Percentiles rank a stretch among this genome's conserved stretches.
Conservation (phyloP, 2,797 vertebrate species). For the Balearica regulorum region DNA sequence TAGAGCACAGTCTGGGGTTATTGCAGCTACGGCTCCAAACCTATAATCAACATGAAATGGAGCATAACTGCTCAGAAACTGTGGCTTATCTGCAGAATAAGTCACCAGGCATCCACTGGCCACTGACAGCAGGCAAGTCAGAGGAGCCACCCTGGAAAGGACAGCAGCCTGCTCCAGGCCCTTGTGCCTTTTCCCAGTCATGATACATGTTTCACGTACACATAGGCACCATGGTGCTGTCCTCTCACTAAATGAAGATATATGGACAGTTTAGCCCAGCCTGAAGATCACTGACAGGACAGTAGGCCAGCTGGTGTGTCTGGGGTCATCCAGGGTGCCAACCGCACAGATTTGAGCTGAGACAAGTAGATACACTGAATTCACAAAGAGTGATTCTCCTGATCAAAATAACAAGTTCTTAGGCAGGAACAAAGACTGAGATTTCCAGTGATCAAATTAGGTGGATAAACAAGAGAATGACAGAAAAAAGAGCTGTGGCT, state of each 20-base stretch:
- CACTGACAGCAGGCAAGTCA: neutral
- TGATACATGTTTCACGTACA: neutral
- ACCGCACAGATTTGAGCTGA: neutral
- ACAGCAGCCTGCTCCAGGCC: neutral
- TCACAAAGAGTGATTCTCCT: neutral
- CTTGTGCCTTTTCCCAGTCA: neutral
- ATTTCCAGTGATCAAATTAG: neutral
- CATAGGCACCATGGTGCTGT: neutral
- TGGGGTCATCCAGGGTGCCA: neutral
- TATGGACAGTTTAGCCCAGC: neutral
- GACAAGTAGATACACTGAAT: neutral
- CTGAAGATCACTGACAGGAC: neutral
- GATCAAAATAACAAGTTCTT: neutral
- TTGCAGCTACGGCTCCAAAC: neutral
- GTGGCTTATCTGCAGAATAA: neutral
- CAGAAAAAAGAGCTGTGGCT: neutral
- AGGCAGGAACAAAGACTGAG: neutral
- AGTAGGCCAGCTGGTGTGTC: neutral
- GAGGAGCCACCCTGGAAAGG: neutral
- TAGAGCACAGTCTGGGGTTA: neutral
- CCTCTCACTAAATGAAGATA: neutral
- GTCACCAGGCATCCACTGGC: neutral
- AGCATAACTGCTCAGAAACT: neutral
- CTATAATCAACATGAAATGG: neutral
- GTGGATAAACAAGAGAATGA: neutral